These are phyloP conservation scores for Timandra comae DNA, from an alignment of 2,888 invertebrate species.

Conservation along the genomic window DNA sequence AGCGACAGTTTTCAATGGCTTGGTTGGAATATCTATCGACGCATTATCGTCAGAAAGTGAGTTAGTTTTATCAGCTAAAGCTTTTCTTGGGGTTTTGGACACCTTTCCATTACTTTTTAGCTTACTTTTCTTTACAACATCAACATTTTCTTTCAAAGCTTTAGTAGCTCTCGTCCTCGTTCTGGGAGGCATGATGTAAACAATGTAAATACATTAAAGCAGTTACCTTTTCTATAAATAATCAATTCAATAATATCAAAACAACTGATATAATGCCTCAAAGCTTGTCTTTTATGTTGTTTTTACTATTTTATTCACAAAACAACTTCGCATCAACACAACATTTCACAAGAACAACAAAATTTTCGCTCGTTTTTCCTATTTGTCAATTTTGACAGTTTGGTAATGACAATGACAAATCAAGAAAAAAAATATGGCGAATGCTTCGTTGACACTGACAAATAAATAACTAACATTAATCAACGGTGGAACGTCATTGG, in stretches of 20 bases:
- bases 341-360: conserved; percentile 4
- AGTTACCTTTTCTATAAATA: neutral
- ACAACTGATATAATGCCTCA: too few species aligned
- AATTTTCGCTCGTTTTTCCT: conserved; percentile 47
- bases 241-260: neutral
- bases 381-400: conserved; percentile 16
- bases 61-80: conserved; percentile 61
- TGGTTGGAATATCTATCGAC: conserved; percentile 27
- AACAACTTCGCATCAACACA: neutral
- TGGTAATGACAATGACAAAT: conserved; percentile 1
- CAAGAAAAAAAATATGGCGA: too few species aligned
- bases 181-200: conserved; percentile 56
- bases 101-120: conserved; percentile 26
- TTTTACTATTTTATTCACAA: neutral
- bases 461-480: too few species aligned
- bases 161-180: conserved; percentile 43
- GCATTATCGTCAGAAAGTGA: conserved; percentile 60
- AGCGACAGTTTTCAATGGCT: conserved; percentile 19
- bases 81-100: conserved; percentile 38
- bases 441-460: too few species aligned
- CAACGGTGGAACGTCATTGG: too few species aligned
- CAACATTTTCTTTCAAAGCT: conserved; percentile 50
- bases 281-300: too few species aligned
- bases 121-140: conserved; percentile 25
- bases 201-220: conserved; percentile 8